phyloP scores from a whole-genome alignment of 2,888 invertebrate species.

The Aromia moschata region DNA sequence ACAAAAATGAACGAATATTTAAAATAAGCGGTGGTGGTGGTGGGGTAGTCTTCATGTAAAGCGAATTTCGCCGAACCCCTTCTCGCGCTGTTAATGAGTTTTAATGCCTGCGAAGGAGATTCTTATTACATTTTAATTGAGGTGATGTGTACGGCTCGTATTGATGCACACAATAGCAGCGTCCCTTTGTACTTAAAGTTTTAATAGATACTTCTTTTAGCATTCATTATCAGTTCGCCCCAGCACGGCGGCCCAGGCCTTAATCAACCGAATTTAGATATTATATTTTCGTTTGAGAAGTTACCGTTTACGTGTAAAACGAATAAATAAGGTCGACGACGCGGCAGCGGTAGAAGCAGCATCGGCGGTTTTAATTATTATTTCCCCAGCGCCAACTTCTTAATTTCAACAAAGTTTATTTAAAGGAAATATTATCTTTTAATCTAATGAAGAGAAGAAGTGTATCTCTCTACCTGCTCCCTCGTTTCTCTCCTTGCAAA shows the following conservation, averaged over 20 bases:
- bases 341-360: too few relatives aligned
- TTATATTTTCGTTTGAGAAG: conserved; percentile 53
- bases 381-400: conserved; percentile 48
- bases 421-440: conserved; percentile 49
- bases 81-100: conserved; percentile 63
- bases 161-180: conserved; percentile 54
- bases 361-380: conserved; percentile 59
- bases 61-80: conserved; percentile 58
- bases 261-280: conserved; percentile 62
- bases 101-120: conserved; percentile 60
- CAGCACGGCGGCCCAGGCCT: conserved; percentile 56
- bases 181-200: conserved; percentile 62
- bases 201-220: conserved; percentile 65
- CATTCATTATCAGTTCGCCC: conserved; percentile 62
- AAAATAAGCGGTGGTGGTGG: too few relatives aligned
- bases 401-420: conserved; percentile 49
- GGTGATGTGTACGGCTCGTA: conserved; percentile 63
- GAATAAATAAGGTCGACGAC: conserved; percentile 57
- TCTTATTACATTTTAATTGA: conserved; percentile 66
- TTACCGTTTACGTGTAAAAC: conserved; percentile 58
- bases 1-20: too few relatives aligned
- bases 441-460: conserved; percentile 46
- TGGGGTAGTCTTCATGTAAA: too few relatives aligned
- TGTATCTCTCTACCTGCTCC: too few relatives aligned
- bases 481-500: too few relatives aligned